A percentile compares a stretch with the other conserved stretches of the same genome.
phyloP scores from a whole-genome alignment of 2,888 invertebrate species.

The Pterobdella sp. region DNA sequence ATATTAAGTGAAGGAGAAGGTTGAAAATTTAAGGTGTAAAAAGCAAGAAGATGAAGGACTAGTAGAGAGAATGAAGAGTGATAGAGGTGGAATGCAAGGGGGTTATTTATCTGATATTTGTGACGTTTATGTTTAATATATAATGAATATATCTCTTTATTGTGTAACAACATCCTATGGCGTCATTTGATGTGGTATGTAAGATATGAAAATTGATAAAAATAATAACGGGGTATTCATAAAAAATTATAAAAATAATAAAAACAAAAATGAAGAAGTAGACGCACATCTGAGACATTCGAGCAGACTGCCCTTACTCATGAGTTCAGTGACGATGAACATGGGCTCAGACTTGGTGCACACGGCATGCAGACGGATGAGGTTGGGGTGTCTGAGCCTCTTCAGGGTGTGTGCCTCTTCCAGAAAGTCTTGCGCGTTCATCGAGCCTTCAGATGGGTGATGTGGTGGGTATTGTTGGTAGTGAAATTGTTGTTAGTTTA shows the following conservation, averaged over 20 bases:
- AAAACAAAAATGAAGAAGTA: background rate
- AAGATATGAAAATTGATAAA: background rate
- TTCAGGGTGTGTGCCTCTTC: slow-evolving; percentile 99
- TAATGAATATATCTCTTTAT: background rate
- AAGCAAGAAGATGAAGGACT: background rate
- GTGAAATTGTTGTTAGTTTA: too few relatives aligned
- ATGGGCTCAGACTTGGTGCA: slow-evolving; percentile 99
- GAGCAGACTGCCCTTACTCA: slow-evolving; percentile 94
- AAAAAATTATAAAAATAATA: background rate
- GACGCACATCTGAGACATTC: slow-evolving; percentile 71
- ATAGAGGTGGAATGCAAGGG: too few relatives aligned
- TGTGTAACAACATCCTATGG: background rate
- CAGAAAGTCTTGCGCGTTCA: slow-evolving; percentile 98
- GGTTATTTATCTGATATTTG: too few relatives aligned
- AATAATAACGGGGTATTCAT: background rate
- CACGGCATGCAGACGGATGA: slow-evolving; percentile 95
- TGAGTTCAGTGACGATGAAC: slow-evolving; percentile 95
- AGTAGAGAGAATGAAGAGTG: background rate
- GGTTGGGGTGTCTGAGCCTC: slow-evolving; percentile 86
- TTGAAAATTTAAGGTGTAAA: background rate
- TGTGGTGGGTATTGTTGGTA: background rate
- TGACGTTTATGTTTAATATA: too few relatives aligned
- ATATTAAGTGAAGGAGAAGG: background rate
- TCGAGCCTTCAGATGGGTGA: slow-evolving; percentile 52
- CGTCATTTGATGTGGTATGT: background rate